Base-by-base conservation (phyloP, 2,797 vertebrate genomes). In the Percopsis omiscomaycus region DNA sequence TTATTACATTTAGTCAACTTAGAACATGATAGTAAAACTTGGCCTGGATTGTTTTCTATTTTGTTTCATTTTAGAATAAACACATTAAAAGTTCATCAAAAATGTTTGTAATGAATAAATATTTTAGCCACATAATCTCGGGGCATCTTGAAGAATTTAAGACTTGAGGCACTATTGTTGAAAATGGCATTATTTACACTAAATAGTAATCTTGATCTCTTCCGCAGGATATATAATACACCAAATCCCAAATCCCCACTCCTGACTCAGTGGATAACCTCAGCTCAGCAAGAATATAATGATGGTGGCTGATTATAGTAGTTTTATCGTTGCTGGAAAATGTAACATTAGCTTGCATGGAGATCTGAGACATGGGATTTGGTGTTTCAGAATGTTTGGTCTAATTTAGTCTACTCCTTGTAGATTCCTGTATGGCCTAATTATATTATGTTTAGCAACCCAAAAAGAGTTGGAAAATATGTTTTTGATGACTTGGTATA, bases 271-370 rank as follows among this genome's bases (percentile, higher is more conserved):
- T 73, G 68, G 79, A 81, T 84, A 81, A 86, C 81, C 79, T 83
- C 65, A 87, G 76, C 68, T 68, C 59, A 59, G 85, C 77, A 83
- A 69, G 75, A 79, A 79, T 82, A 79, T 90, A 85, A 89, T 87
- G 82, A 83, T 75, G 79, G 84, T 63, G 77, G 82, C 69, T 88
- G 81, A 88, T 88, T 88, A 88, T 61, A 86, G 55, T 68, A 74
- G 72, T 86, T 83, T 88, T 82, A 82, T 79, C 69, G 65, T 83
- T 75, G 71, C 78, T 85, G 87, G 85, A 87, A 88, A 86, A 86
- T 82, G 79, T 84, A 85, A 80, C 73, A 45, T 71, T 78, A 81
- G 80, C 82, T 74, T 62, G 68, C 69, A 73, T 77, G 77, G 72
- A 84, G 75, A 74, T 79, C 75, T 75, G 81, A 85, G 65, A 69